phyloP scores from a whole-genome alignment of 2,797 vertebrate genomes.

The Sparidentex hasta region DNA sequence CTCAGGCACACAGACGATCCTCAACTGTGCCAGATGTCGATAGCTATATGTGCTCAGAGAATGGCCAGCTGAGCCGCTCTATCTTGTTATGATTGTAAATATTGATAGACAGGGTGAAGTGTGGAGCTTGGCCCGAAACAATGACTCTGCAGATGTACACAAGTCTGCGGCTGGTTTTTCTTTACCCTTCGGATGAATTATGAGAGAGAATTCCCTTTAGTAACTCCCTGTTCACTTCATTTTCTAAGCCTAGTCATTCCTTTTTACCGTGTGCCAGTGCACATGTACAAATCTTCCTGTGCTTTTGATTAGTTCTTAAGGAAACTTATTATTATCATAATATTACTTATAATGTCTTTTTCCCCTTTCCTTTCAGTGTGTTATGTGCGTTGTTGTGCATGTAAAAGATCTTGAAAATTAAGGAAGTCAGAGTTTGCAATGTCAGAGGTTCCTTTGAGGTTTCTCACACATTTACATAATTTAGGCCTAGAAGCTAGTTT shows the following conservation, averaged over 20 bases:
- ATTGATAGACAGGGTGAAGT: slow-evolving; percentile 45
- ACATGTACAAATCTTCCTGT: background rate
- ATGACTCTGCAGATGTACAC: slow-evolving; percentile 20
- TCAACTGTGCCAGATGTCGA: slow-evolving; percentile 65
- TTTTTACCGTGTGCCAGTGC: slow-evolving; percentile 5
- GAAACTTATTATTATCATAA: no score
- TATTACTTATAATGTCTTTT: no score
- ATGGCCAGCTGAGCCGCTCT: slow-evolving; percentile 62
- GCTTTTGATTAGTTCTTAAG: slow-evolving; percentile 22
- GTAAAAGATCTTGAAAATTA: no score
- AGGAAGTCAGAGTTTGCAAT: no score
- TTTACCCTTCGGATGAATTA: slow-evolving; percentile 21
- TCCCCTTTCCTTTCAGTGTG: no score
- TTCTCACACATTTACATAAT: no score
- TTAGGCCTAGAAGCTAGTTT: no score
- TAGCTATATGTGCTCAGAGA: slow-evolving; percentile 65
- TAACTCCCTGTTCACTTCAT: background rate
- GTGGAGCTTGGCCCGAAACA: slow-evolving; percentile 27
- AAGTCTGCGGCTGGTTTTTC: slow-evolving; percentile 25
- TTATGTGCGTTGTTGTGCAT: no score
- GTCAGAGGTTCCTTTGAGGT: no score
- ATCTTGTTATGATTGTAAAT: slow-evolving; percentile 67
- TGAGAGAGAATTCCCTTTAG: slow-evolving; percentile 18
- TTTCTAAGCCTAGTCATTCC: slow-evolving; percentile 1
- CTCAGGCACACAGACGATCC: slow-evolving; percentile 32